These are phyloP conservation scores for Cassiopea xamachana DNA, from an alignment of 30 jellyfish, hydroid and myxozoan species.

Conservation along the genomic window DNA sequence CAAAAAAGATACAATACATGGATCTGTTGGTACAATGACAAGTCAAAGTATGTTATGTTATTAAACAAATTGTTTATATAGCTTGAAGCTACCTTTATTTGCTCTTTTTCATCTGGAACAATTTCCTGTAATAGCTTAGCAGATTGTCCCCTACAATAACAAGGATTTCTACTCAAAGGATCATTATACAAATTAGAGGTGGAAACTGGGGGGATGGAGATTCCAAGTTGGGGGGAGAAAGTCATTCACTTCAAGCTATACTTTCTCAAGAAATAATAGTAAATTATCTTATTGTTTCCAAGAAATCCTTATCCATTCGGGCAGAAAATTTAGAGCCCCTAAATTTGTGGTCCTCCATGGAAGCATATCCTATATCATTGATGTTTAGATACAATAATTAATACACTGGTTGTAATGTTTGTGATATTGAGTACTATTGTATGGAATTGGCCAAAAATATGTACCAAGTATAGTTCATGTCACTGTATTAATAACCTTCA, in stretches of 20 bases:
- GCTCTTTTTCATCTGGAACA: slow-evolving; percentile 84
- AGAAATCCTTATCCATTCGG: background rate
- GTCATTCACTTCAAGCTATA: background rate
- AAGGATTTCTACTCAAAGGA: background rate
- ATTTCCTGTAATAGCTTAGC: slow-evolving; percentile 59
- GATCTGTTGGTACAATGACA: background rate
- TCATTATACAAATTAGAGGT: background rate
- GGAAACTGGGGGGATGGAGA: background rate
- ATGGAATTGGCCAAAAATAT: too few relatives aligned
- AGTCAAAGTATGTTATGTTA: background rate
- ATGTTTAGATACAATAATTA: too few relatives aligned
- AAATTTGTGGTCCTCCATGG: too few relatives aligned
- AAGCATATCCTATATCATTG: too few relatives aligned
- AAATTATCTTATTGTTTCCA: background rate
- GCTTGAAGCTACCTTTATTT: slow-evolving; percentile 43
- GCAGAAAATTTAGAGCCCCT: background rate
- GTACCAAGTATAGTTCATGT: too few relatives aligned
- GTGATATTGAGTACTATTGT: too few relatives aligned
- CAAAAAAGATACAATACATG: background rate
- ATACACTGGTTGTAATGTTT: too few relatives aligned
- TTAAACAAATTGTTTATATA: too few relatives aligned
- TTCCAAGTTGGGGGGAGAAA: background rate
- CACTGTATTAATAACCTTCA: too few relatives aligned
- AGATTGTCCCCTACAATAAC: slow-evolving; percentile 33
- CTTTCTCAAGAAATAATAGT: background rate